Base-by-base conservation (phyloP, 1,140 invertebrate genomes). In the Diuraphis noxia region DNA sequence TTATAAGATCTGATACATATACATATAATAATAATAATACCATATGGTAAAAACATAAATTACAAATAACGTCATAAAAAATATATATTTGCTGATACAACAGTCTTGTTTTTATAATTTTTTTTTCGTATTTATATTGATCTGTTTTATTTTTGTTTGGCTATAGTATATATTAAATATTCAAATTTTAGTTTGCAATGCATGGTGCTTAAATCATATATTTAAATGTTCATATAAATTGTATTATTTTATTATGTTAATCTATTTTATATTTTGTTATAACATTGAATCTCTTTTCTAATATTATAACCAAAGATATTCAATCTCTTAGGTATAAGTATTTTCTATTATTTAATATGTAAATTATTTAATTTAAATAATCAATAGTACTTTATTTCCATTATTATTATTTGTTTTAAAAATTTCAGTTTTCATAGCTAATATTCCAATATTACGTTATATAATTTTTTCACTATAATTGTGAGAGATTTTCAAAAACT, bases 251-350 rank as follows among this genome's bases (percentile, higher is more conserved):
- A 89, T 72, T 36, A 79, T 43, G 36, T 89, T 23, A 49, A 91
- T 46, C 25, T 52, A 46, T 49, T 85, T 49, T 34, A 34, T 85
- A 34, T 46, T 46, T 21, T 85, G 21, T 86, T 86, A 52, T 49
- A n/a, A 25, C 41, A 91, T 91, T 79, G 41, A 81, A 79, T 43
- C 79, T 91, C 25, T 77, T 90, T 91, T 46, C 17, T 21, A 79
- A 43, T 72, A 72, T n/a, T 72, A n/a, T 56, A 56, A 88, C 88
- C 41, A 91, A 91, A 91, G 63, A 46, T 91, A 86, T 91, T 81
- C 34, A 49, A 91, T 81, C 46, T 81, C 19, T 46, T 91, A 91
- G 72, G 41, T 40, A 46, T 46, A 77, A n/a, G 23, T 79, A 23
- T 79, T 46, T 79, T 79, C n/a, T 90, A 72, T 36, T 46, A 72